Conservation (phyloP, 2,888 invertebrate genomes). For the Ennomos erosarius region DNA sequence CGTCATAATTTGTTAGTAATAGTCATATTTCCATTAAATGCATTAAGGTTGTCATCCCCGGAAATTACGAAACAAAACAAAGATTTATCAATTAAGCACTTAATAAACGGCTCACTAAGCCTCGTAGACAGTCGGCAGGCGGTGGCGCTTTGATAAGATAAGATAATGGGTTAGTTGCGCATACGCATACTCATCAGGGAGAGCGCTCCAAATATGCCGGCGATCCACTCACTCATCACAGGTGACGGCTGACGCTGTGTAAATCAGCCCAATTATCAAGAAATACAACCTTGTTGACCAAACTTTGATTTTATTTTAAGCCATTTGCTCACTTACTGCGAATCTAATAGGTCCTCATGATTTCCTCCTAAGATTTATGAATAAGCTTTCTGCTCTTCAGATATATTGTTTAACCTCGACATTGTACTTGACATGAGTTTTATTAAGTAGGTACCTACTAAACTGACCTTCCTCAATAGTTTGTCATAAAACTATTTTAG, state of each 20-base stretch:
- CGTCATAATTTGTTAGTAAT: slow-evolving; percentile 2
- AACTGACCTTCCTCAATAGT: too few species aligned
- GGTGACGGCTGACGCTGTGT: slow-evolving; percentile 44
- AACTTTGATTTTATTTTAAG: slow-evolving; percentile 24
- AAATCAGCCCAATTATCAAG: slow-evolving; percentile 36
- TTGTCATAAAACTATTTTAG: too few species aligned
- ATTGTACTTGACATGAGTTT: too few species aligned
- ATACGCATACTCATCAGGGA: slow-evolving; percentile 24
- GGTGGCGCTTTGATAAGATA: slow-evolving; percentile 58
- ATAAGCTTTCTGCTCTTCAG: too few species aligned
- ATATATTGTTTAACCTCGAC: too few species aligned
- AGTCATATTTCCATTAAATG: slow-evolving; percentile 14
- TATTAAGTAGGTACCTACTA: too few species aligned
- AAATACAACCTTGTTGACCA: slow-evolving; percentile 35
- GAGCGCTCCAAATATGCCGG: slow-evolving; percentile 45
- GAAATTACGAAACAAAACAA: slow-evolving; percentile 45
- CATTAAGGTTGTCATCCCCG: slow-evolving; percentile 26
- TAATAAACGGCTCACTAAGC: slow-evolving; percentile 53
- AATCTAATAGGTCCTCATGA: background rate
- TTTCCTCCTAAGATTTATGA: too few species aligned
- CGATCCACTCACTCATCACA: slow-evolving; percentile 47
- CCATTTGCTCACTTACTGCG: slow-evolving; percentile 17
- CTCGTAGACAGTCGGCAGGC: slow-evolving; percentile 41
- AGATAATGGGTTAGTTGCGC: slow-evolving; percentile 33
- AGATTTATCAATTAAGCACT: slow-evolving; percentile 47